Conservation (phyloP, 2,888 invertebrate genomes). For the Dryomyza anilis region DNA sequence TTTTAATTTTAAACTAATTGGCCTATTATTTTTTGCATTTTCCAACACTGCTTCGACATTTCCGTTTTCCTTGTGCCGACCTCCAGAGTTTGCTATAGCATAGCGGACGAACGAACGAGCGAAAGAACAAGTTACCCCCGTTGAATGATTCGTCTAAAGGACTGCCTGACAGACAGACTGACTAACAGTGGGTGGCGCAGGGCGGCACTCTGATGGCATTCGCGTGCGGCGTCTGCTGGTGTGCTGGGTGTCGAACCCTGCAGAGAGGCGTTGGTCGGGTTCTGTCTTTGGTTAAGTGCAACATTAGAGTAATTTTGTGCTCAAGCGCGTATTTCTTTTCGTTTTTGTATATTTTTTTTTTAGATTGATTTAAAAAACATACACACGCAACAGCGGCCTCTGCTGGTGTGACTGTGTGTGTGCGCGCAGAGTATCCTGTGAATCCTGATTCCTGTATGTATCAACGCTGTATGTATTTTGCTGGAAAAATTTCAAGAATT, state of each 20-base stretch:
- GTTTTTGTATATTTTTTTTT: too few species aligned
- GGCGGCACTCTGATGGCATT: too few species aligned
- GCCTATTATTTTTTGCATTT: too few species aligned
- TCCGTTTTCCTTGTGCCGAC: conserved; percentile 3
- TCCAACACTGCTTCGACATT: too few species aligned
- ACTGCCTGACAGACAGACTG: neutral
- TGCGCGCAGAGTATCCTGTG: conserved; percentile 27
- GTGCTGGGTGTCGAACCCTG: neutral
- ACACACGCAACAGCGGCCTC: too few species aligned
- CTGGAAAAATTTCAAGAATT: conserved; percentile 27
- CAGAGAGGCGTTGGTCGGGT: conserved; percentile 26
- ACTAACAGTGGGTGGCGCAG: neutral
- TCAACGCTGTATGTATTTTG: conserved; percentile 19
- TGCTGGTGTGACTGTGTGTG: conserved; percentile 47
- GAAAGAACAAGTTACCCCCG: neutral
- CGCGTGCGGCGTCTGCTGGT: too few species aligned
- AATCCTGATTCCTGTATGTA: conserved; percentile 27
- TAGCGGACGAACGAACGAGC: too few species aligned
- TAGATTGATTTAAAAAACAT: conserved; percentile 13
- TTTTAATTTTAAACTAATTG: too few species aligned
- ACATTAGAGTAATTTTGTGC: conserved; percentile 38
- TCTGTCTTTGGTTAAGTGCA: conserved; percentile 20
- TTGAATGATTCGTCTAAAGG: neutral
- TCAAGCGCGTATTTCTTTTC: too few species aligned
- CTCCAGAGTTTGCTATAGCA: too few species aligned